Evolutionary conservation across 2,888 invertebrate genomes (phyloP), one percentile per base, ranked within the genome.

Genomic region (Eristalis arbustorum): DNA sequence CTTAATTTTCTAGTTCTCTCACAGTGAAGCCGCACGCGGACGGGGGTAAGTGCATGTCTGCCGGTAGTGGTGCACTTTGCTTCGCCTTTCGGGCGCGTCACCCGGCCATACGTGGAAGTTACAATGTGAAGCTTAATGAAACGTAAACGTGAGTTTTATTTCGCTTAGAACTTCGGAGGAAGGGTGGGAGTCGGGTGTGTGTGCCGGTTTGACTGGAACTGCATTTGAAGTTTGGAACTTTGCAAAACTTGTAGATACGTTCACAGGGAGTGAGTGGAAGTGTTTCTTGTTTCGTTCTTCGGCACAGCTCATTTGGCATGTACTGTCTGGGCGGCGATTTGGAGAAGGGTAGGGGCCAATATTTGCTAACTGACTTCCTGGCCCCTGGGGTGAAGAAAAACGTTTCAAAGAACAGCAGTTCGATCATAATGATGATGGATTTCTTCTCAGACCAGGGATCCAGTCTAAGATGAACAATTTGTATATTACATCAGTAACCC

Each of bases 111-210:
- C 56, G 72, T 49, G 63, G 57, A 76, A 76, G 75, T 76, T 75
- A 75, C 69, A 74, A 85, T 49, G 61, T 85, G 63, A 66, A 71
- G 72, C 82, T 78, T 87, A 85, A 85, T 78, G 82, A 82, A 85
- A 85, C 78, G 77, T 77, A 78, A 85, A 82, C 77, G 77, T 74
- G 64, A 68, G 66, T 74, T 82, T 77, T 71, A 85, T 76, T 85
- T 75, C 72, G 67, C 76, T 73, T 37, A n/a, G 10, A 64, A 72
- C 59, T 25, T 59, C 31, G 0, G 31, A 25, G 0, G 31, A 10
- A 10, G 18, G n/a, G n/a, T 18, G n/a, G 49, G 18, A 49, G 49
- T 49, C 49, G 18, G 42, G 42, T n/a, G n/a, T 42, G 42, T 6
- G n/a, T 42, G 14, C n/a, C n/a, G 1, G n/a, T n/a, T n/a, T n/a